Percentiles rank a stretch among this genome's conserved stretches.
Evolutionary conservation across 1,140 invertebrate species (phyloP).

Genomic region (Dinoponera quadriceps): DNA sequence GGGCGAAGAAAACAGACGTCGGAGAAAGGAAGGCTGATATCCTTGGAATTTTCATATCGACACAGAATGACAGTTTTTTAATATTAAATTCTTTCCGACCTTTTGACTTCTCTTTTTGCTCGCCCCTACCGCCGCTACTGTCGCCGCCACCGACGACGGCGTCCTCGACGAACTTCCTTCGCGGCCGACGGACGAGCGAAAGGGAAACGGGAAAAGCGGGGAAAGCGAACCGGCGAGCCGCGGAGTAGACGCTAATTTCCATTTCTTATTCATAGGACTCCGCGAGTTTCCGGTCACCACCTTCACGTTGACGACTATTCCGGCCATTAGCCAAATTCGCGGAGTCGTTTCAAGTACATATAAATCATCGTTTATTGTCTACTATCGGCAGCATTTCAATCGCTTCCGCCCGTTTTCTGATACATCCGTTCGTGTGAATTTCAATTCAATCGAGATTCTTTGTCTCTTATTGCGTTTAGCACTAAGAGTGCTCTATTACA

Average conservation of each 20-base stretch:
- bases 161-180: slow-evolving; percentile 61
- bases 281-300: slow-evolving; percentile 28
- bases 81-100: slow-evolving; percentile 85
- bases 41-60: slow-evolving; percentile 85
- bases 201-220: slow-evolving; percentile 45
- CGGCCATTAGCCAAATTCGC: slow-evolving; percentile 36
- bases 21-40: slow-evolving; percentile 78
- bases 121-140: slow-evolving; percentile 31
- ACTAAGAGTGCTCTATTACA: neutral
- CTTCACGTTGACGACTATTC: slow-evolving; percentile 15
- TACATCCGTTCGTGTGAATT: neutral
- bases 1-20: slow-evolving; percentile 71
- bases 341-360: slow-evolving; percentile 4
- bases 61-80: slow-evolving; percentile 85
- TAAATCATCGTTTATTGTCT: slow-evolving; percentile 19
- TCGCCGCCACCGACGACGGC: slow-evolving; percentile 4
- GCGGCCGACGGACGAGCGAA: slow-evolving; percentile 33
- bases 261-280: slow-evolving; percentile 58
- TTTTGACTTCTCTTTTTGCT: slow-evolving; percentile 76
- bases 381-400: neutral
- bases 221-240: slow-evolving; percentile 24
- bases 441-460: neutral
- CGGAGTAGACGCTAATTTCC: slow-evolving; percentile 66
- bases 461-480: neutral
- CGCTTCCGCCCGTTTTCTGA: neutral